A percentile compares a stretch with the other conserved stretches of the same genome.
These are phyloP conservation scores for Drosophila vallismaia DNA, from an alignment of 2,888 invertebrate genomes.

Conservation along the genomic window DNA sequence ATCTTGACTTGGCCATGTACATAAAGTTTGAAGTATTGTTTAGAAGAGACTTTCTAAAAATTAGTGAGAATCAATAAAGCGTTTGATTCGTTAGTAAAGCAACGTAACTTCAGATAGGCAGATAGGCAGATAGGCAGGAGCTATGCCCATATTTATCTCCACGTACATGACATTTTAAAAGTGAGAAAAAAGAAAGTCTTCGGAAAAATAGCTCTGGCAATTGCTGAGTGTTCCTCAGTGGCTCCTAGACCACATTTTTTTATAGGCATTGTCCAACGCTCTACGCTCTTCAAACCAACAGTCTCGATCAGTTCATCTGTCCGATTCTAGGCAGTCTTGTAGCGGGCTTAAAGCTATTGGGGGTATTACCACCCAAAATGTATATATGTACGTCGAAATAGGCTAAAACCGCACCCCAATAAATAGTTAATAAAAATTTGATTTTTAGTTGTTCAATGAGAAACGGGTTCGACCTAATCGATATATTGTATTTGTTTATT, in stretches of 20 bases:
- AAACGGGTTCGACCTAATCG: not conserved
- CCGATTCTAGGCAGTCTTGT: not conserved
- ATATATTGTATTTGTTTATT: not conserved
- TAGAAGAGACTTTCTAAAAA: slow-evolving; percentile 49
- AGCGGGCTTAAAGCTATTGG: not conserved
- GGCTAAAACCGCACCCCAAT: not conserved
- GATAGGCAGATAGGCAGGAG: not conserved
- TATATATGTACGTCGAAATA: not conserved
- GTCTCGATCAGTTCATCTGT: not conserved
- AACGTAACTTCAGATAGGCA: not conserved
- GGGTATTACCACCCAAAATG: not conserved
- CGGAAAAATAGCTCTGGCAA: not conserved
- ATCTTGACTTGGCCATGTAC: slow-evolving; percentile 58
- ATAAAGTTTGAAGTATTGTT: slow-evolving; percentile 75
- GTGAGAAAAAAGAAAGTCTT: not conserved
- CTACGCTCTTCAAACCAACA: not conserved
- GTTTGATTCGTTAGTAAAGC: not conserved
- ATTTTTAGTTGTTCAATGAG: not conserved
- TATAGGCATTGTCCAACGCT: not conserved
- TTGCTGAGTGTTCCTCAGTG: not conserved
- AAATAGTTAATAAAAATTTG: not conserved
- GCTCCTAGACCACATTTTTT: not conserved
- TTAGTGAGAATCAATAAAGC: slow-evolving; percentile 23
- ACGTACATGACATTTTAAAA: not conserved
- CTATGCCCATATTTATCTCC: not conserved